A percentile compares a stretch with the other conserved stretches of the same genome.
phyloP scores from a whole-genome alignment of 2,797 vertebrate genomes.

The Megalops cyprinoides region DNA sequence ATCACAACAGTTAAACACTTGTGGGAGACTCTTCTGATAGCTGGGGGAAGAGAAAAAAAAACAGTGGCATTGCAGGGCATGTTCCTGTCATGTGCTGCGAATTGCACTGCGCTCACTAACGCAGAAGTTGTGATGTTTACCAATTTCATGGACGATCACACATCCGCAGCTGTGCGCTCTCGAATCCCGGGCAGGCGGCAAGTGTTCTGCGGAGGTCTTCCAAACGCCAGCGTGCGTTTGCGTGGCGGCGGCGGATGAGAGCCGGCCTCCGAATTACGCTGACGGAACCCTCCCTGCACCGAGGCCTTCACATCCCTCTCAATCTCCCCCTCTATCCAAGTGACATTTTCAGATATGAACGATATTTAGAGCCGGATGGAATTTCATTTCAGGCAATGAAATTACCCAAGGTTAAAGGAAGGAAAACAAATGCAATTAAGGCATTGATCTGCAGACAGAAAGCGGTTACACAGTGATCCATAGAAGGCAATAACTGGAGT shows the following conservation, averaged over 20 bases:
- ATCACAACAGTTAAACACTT: not conserved
- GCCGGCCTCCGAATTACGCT: not conserved
- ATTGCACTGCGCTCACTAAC: not conserved
- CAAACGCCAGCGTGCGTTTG: not conserved
- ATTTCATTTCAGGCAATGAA: slow-evolving; percentile 59
- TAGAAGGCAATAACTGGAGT: slow-evolving; percentile 53
- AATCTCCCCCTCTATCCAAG: not conserved
- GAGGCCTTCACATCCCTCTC: not conserved
- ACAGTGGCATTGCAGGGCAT: not conserved
- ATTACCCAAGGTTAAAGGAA: slow-evolving; percentile 63
- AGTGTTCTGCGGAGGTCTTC: not conserved
- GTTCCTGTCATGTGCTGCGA: not conserved
- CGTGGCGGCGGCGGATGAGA: not conserved
- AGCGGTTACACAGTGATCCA: slow-evolving; percentile 55
- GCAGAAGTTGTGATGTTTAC: not conserved
- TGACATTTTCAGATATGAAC: slow-evolving; percentile 61
- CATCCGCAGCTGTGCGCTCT: not conserved
- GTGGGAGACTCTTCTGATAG: not conserved
- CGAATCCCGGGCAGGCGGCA: not conserved
- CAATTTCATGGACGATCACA: not conserved
- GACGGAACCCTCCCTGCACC: not conserved
- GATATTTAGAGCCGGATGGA: slow-evolving; percentile 47
- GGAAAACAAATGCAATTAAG: slow-evolving; percentile 62
- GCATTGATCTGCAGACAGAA: slow-evolving; percentile 66
- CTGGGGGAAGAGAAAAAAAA: not conserved